Evolutionary conservation across 2,888 invertebrate species (phyloP).

Genomic region (Troides aeacus): DNA sequence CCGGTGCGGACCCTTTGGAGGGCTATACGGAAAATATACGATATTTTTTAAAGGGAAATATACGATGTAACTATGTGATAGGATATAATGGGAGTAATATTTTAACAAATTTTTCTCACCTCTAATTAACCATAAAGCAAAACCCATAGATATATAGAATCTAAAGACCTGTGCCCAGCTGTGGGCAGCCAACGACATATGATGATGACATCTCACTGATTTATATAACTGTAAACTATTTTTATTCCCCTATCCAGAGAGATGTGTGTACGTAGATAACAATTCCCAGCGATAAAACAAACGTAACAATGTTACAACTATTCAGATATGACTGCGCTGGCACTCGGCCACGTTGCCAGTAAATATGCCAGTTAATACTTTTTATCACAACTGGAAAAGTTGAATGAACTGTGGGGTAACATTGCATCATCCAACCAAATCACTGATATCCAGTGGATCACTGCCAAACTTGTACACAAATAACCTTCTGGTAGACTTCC

Average conservation of each 20-base stretch:
- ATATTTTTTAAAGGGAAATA: constrained; percentile 14
- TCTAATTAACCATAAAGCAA: too few species aligned
- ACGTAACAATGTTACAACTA: constrained; percentile 1
- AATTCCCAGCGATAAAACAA: not conserved
- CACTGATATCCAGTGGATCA: constrained; percentile 15
- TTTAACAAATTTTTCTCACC: not conserved
- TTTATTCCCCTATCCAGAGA: too few species aligned
- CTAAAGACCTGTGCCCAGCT: too few species aligned
- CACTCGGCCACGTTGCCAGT: constrained; percentile 23
- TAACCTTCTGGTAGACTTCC: constrained; percentile 13
- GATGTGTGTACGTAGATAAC: too few species aligned
- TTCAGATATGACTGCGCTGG: constrained; percentile 14
- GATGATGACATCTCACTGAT: too few species aligned
- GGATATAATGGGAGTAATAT: not conserved
- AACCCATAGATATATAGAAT: too few species aligned
- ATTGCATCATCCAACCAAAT: constrained; percentile 1
- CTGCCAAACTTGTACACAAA: constrained; percentile 15
- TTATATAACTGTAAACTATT: too few species aligned
- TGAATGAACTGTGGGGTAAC: constrained; percentile 20
- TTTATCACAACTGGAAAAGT: constrained; percentile 21
- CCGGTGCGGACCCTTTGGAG: constrained; percentile 20
- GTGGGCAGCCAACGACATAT: too few species aligned
- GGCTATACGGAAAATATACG: constrained; percentile 18
- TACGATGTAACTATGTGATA: constrained; percentile 11
- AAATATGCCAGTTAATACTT: constrained; percentile 26